phyloP scores from a whole-genome alignment of 2,888 invertebrate genomes.

The Schizotus pectinicornis region DNA sequence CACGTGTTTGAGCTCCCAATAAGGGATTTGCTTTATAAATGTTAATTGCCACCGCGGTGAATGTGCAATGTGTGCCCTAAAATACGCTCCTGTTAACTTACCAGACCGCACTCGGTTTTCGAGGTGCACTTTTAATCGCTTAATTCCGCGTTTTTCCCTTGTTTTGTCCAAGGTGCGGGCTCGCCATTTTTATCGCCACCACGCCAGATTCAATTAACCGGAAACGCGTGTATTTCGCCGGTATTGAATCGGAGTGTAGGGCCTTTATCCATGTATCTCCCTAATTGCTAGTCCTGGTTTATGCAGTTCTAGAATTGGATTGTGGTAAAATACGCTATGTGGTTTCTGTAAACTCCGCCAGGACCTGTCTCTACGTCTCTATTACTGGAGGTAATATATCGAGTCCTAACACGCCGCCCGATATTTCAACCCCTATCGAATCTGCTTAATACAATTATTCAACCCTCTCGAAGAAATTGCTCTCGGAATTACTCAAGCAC shows the following conservation, averaged over 20 bases:
- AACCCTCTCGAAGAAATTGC: conserved; percentile 48
- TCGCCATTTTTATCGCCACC: conserved; percentile 17
- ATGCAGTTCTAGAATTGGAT: conserved; percentile 59
- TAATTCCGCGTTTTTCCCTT: neutral
- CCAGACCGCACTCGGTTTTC: conserved; percentile 8
- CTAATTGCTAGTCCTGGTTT: conserved; percentile 58
- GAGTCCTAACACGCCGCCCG: conserved; percentile 45
- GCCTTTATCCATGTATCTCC: conserved; percentile 52
- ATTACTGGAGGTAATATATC: conserved; percentile 58
- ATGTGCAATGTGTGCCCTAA: conserved; percentile 42
- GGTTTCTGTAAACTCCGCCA: conserved; percentile 57
- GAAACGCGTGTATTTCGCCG: conserved; percentile 30
- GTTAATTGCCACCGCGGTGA: conserved; percentile 51
- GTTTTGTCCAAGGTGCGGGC: neutral
- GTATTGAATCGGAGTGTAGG: conserved; percentile 33
- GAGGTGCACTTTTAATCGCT: conserved; percentile 2
- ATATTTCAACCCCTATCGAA: conserved; percentile 46
- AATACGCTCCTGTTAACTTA: conserved; percentile 32
- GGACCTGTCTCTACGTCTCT: conserved; percentile 56
- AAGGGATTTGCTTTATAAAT: conserved; percentile 58
- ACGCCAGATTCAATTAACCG: conserved; percentile 32
- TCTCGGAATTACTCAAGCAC: conserved; percentile 42
- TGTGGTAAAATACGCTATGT: conserved; percentile 58
- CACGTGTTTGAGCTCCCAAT: conserved; percentile 57
- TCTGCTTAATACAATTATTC: conserved; percentile 50